phyloP scores from a whole-genome alignment of 1,140 invertebrate species.

The Ceratina calcarata region DNA sequence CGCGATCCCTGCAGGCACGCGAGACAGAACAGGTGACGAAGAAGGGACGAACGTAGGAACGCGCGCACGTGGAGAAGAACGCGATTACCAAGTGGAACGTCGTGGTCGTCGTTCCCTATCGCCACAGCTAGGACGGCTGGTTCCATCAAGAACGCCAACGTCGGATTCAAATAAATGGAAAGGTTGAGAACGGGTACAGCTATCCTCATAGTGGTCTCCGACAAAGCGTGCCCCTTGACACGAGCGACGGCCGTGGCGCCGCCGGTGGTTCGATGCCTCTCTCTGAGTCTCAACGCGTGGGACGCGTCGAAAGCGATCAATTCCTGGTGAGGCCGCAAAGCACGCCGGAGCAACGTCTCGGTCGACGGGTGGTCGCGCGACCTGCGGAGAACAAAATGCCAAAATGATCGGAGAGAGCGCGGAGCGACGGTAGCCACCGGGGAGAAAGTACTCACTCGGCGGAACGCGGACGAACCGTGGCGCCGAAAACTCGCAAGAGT shows the following conservation, averaged over 20 bases:
- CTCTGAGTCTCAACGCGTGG: slow-evolving; percentile 68
- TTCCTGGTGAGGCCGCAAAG: slow-evolving; percentile 73
- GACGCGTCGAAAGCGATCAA: slow-evolving; percentile 70
- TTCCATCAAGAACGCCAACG: slow-evolving; percentile 84
- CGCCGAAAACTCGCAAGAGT: slow-evolving; percentile 81
- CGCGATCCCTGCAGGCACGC: slow-evolving; percentile 75
- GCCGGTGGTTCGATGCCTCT: slow-evolving; percentile 55
- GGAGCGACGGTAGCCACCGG: no score
- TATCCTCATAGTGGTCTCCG: slow-evolving; percentile 83
- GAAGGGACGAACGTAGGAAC: no score
- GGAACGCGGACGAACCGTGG: slow-evolving; percentile 74
- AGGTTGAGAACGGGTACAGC: slow-evolving; percentile 86
- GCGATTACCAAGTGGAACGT: slow-evolving; percentile 40
- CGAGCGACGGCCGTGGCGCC: slow-evolving; percentile 43
- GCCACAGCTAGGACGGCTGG: slow-evolving; percentile 77
- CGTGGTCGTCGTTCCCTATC: slow-evolving; percentile 68
- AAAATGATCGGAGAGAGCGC: no score
- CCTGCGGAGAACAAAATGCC: no score
- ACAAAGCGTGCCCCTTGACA: slow-evolving; percentile 84
- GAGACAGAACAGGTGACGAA: slow-evolving; percentile 48
- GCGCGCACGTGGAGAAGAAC: neutral
- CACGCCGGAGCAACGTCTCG: slow-evolving; percentile 64
- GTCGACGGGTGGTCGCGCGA: no score
- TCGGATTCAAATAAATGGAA: slow-evolving; percentile 87
- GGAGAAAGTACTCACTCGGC: slow-evolving; percentile 74